A percentile compares a stretch with the other conserved stretches of the same genome.
phyloP scores from a whole-genome alignment of 1,140 invertebrate genomes.

The Camponotus floridanus region DNA sequence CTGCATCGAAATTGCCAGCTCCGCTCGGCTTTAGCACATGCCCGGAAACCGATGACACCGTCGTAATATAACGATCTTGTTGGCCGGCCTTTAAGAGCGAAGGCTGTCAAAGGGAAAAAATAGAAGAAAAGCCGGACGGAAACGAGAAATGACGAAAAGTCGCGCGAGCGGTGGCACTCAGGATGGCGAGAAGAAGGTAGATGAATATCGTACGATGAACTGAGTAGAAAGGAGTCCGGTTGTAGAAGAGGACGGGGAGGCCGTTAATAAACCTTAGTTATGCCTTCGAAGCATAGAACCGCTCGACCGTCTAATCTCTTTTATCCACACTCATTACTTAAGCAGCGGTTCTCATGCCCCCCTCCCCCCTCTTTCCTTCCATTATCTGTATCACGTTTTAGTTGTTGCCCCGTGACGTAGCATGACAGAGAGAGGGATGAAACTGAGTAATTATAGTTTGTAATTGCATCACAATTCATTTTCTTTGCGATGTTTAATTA shows the following conservation, averaged over 20 bases:
- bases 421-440: background rate
- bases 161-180: background rate
- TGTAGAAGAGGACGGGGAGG: constrained; percentile 38
- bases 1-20: constrained; percentile 72
- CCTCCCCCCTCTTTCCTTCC: background rate
- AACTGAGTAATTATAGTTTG: constrained; percentile 4
- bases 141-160: constrained; percentile 42
- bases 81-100: constrained; percentile 31
- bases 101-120: constrained; percentile 51
- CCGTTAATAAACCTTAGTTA: constrained; percentile 81
- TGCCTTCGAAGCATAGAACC: constrained; percentile 73
- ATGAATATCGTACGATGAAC: constrained; percentile 59
- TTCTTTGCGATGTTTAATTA: constrained; percentile 41
- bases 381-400: background rate
- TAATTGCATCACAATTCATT: constrained; percentile 23
- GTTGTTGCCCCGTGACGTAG: background rate
- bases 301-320: constrained; percentile 80
- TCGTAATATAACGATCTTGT: constrained; percentile 72
- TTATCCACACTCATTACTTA: constrained; percentile 82
- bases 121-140: constrained; percentile 20
- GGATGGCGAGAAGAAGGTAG: constrained; percentile 18
- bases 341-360: constrained; percentile 73
- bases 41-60: constrained; percentile 45
- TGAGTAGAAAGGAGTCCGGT: constrained; percentile 44
- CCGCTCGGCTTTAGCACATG: constrained; percentile 64